Base-by-base conservation (phyloP, 2,888 invertebrate genomes). In the Hirtodrosophila histrioides region DNA sequence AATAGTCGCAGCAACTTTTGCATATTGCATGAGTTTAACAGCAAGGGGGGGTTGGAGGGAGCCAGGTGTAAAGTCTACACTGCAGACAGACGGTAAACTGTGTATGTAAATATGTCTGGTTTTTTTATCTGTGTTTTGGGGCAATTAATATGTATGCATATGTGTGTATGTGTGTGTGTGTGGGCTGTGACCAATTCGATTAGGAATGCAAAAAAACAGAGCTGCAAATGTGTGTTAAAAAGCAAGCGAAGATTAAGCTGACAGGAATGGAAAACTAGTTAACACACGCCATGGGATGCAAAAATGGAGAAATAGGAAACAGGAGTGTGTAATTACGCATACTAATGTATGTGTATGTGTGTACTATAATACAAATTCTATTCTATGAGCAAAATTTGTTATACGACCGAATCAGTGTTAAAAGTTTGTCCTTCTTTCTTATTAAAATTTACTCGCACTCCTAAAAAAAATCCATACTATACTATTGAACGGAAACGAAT, bases 141-240 rank as follows among this genome's bases (percentile, higher is more conserved):
- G 31, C 31, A 31, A 31, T 31, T 31, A 31, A 31, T 54, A 12
- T 48, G 50, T 57, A 7, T 49, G 40, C 48, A 49, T 17, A 2
- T 68, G 39, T 64, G 72, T 80, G 81, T 70, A n/a, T n/a, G n/a
- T n/a, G n/a, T 17, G 17, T 68, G 39, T 64, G 72, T 80, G 81
- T 70, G 78, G 73, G 80, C 63, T 66, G 64, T 41, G 55, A 69
- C 63, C 63, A 81, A 77, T 84, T 68, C 62, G 65, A 84, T 81
- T 84, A 60, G 74, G 65, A 81, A 84, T 81, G 75, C 78, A 72
- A 72, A 74, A 72, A 72, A 63, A 54, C 75, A 51, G 31, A 53
- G 54, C 54, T 65, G 40, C 17, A 46, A 64, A 69, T 50, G 44
- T 70, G 41, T 64, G 56, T 64, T 33, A 53, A 43, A 53, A 51